Base-by-base conservation (phyloP, 2,888 invertebrate genomes). In the Piscicola geometra region DNA sequence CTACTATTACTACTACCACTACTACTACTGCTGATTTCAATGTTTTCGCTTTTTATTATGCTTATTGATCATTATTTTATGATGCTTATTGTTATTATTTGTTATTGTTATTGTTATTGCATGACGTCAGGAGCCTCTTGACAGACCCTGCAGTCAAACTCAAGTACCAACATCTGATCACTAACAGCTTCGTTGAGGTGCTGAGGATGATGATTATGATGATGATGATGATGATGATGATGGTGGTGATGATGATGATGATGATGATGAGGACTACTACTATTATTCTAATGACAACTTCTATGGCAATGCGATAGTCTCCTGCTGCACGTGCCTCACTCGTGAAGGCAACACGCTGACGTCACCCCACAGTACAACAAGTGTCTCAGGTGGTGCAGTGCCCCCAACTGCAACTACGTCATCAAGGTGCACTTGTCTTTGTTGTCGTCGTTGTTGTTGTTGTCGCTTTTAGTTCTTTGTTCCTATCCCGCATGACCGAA, bases 161-260 rank as follows among this genome's bases (percentile, higher is more conserved):
- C 81, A 85, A 94, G 87, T 98, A 97, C 87, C 96, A 96, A 86
- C 95, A 96, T 87, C 89, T 97, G 82, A 96, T 98, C 83, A 95
- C 96, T 78, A 97, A 97, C 87, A 96, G 95, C 88, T 98, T 96
- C 88, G 96, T 98, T 79, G 94, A 96, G 89, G 94, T 93, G 86
- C 86, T 86, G 15, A 41, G 5, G 15, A 41, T 41, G 15, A 41
- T 41, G 15, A 41, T 41, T 9, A 41, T 41, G 15, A 41, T 41
- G 15, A 41, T 41, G 15, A 41, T 41, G 15, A 41, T 41, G 15
- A 41, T 41, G 15, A 41, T 41, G 15, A 41, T 41, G 15, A 41
- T 41, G 15, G 15, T 41, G 15, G 15, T 41, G 15, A 41, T 41
- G 15, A 41, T 41, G 15, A 41, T 41, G 15, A 41, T 41, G 15